Conservation (phyloP, 1,140 invertebrate species). For the Alviniconcha marisindica region DNA sequence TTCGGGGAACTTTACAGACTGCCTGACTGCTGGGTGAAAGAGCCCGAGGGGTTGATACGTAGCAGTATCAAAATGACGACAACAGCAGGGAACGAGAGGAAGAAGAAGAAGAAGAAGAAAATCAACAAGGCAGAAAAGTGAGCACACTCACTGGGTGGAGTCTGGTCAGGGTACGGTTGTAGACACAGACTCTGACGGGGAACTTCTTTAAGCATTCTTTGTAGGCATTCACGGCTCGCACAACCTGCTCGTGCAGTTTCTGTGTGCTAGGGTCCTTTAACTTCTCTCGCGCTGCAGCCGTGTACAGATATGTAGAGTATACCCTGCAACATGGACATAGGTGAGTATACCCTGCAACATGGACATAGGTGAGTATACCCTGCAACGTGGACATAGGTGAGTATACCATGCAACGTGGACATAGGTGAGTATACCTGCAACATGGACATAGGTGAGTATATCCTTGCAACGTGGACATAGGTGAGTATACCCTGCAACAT, state of each 20-base stretch:
- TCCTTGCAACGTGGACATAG: too few species aligned
- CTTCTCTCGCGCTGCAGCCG: conserved; percentile 9
- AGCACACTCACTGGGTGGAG: conserved; percentile 5
- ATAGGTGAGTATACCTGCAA: too few species aligned
- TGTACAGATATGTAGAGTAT: conserved; percentile 10
- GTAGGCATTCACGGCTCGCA: conserved; percentile 9
- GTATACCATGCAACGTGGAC: too few species aligned
- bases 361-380: too few species aligned
- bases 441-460: too few species aligned
- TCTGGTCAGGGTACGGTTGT: conserved; percentile 27
- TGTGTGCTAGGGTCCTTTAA: conserved; percentile 27
- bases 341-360: too few species aligned
- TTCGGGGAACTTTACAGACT: too few species aligned
- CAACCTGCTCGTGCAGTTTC: conserved; percentile 29
- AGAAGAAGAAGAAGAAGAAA: conserved; percentile 11
- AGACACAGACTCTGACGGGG: conserved; percentile 22
- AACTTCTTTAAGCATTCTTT: conserved; percentile 9
- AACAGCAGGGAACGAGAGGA: neutral
- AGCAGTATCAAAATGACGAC: neutral
- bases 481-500: too few species aligned
- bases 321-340: conserved; percentile 14
- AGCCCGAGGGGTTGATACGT: too few species aligned
- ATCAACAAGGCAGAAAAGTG: neutral
- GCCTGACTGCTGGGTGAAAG: too few species aligned
- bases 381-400: too few species aligned